These are phyloP conservation scores for Drosophila yooni DNA, from an alignment of 2,888 invertebrate genomes.

Conservation along the genomic window DNA sequence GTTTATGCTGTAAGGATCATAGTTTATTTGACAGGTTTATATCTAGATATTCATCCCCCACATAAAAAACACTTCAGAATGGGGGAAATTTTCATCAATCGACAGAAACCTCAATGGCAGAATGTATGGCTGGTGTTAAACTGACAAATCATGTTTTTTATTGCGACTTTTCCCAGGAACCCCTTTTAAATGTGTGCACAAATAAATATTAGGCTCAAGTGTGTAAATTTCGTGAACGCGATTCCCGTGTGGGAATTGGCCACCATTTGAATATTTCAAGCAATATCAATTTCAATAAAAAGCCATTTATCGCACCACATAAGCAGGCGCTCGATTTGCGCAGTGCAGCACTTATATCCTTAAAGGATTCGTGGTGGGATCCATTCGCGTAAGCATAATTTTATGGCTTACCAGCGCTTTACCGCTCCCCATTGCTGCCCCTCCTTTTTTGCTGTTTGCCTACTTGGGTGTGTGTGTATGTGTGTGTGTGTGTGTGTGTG, in stretches of 20 bases:
- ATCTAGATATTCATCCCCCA: neutral
- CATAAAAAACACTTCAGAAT: slow-evolving; percentile 17
- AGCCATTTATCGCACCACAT: slow-evolving; percentile 83
- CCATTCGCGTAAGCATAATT: slow-evolving; percentile 76
- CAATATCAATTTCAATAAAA: slow-evolving; percentile 85
- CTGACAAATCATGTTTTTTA: slow-evolving; percentile 84
- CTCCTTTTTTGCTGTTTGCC: neutral
- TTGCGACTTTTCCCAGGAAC: slow-evolving; percentile 64
- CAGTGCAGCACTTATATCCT: slow-evolving; percentile 49
- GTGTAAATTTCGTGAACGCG: slow-evolving; percentile 37
- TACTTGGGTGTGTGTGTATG: neutral
- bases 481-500: neutral
- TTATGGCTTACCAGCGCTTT: slow-evolving; percentile 64
- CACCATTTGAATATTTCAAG: slow-evolving; percentile 75
- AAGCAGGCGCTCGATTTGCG: slow-evolving; percentile 57
- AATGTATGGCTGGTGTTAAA: slow-evolving; percentile 77
- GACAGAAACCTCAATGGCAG: slow-evolving; percentile 28
- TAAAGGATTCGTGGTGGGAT: slow-evolving; percentile 52
- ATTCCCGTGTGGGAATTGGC: slow-evolving; percentile 20
- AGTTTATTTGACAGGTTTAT: neutral
- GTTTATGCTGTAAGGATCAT: neutral
- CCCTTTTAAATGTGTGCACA: slow-evolving; percentile 37
- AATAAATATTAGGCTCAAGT: neutral
- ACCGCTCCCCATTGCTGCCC: neutral
- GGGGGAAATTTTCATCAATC: slow-evolving; percentile 39